Base-by-base conservation (phyloP, 2,888 invertebrate species). In the Dasysyrphus albostriatus region DNA sequence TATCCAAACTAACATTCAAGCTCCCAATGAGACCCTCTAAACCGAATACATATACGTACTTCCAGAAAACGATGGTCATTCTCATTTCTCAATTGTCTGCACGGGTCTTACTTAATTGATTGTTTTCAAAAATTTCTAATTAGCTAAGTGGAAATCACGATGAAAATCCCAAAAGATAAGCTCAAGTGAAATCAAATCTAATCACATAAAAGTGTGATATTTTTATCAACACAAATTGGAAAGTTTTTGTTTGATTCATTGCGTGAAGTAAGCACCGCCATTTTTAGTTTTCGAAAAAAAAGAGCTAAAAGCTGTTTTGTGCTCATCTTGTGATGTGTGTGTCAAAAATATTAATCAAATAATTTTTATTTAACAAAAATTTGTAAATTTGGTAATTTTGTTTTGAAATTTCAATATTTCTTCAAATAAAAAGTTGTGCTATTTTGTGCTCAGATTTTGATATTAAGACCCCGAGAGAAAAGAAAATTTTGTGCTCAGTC, bases 151-250 rank as follows among this genome's bases (percentile, higher is more conserved):
- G 70, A 73, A 73, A 76, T 47, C 67, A 73, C 3, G 12, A 29
- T 47, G 44, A 59, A 80, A 72, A 72, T 67, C 5, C 72, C 54
- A 65, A 19, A 51, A 59, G 84, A 80, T 84, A 84, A 76, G 47
- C 72, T 54, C 72, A 14, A 59, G 39, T 49, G 44, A 29, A 37
- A 10, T 14, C 5, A 76, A 84, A 84, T 84, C 67, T 76, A 72
- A 80, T 80, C 24, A 24, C 24, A 24, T 54, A 19, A 42, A 58
- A 44, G 75, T 75, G 80, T 80, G 80, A 65, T 29, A 24, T 72
- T 67, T 32, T 56, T 80, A 80, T 84, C 75, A n/a, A 9, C 5
- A 29, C 24, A 24, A 5, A 42, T 42, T 63, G 19, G 19, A 19
- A 19, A n/a, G 7, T 8, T 32, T 32, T 56, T 9, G 9, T 14